These are phyloP conservation scores for Vanessa tameamea DNA, from an alignment of 1,140 invertebrate species.

Conservation along the genomic window DNA sequence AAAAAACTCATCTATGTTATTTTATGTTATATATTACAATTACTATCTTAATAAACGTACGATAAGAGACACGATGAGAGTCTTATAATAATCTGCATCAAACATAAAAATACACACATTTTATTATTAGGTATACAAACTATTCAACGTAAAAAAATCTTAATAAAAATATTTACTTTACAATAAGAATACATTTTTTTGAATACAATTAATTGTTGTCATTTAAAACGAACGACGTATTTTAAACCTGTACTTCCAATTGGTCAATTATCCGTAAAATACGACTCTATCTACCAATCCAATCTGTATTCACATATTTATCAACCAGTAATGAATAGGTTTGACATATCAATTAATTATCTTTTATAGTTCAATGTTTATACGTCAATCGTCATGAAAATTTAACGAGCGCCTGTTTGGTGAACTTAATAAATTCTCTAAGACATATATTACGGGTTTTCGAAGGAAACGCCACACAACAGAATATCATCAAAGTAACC, in stretches of 20 bases:
- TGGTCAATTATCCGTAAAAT: background rate
- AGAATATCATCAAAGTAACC: slow-evolving; percentile 66
- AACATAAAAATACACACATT: too few species aligned
- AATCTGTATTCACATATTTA: slow-evolving; percentile 6
- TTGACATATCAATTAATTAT: slow-evolving; percentile 28
- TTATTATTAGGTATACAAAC: too few species aligned
- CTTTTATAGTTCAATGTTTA: slow-evolving; percentile 24
- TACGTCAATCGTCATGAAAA: slow-evolving; percentile 36
- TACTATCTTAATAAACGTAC: too few species aligned
- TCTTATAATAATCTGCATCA: too few species aligned
- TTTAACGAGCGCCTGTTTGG: slow-evolving; percentile 46
- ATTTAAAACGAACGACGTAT: slow-evolving; percentile 2
- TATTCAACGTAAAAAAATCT: too few species aligned
- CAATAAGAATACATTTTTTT: background rate
- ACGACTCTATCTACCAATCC: background rate
- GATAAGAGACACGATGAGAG: too few species aligned
- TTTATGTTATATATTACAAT: too few species aligned
- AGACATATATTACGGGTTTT: slow-evolving; percentile 47
- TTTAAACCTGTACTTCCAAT: background rate
- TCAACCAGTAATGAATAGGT: slow-evolving; percentile 16
- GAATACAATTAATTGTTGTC: background rate
- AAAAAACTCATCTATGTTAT: too few species aligned
- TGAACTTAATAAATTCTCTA: slow-evolving; percentile 65
- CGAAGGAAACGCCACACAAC: slow-evolving; percentile 49
- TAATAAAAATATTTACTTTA: background rate